These are phyloP conservation scores for Melanotus villosus DNA, from an alignment of 2,888 invertebrate genomes.

Conservation along the genomic window DNA sequence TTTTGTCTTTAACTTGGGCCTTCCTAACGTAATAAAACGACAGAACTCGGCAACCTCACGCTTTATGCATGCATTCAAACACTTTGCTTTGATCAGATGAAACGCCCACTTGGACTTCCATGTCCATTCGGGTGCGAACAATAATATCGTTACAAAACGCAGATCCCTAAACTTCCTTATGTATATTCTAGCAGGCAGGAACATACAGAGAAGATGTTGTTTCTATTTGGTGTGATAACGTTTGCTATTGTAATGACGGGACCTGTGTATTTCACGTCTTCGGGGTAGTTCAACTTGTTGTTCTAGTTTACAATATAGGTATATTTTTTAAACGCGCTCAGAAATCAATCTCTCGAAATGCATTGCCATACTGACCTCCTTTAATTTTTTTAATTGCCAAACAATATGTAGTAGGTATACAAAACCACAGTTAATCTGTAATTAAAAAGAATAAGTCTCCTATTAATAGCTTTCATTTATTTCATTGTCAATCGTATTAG, in stretches of 20 bases:
- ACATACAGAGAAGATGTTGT: conserved; percentile 25
- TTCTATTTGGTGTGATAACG: conserved; percentile 32
- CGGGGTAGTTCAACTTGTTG: conserved; percentile 10
- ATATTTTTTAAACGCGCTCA: too few species aligned
- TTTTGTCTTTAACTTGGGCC: background rate
- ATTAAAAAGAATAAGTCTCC: too few species aligned
- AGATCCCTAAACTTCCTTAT: conserved; percentile 30
- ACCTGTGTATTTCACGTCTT: conserved; percentile 2
- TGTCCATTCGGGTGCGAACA: conserved; percentile 55
- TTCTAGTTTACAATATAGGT: conserved; percentile 1
- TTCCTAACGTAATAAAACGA: conserved; percentile 8
- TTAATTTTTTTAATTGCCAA: too few species aligned
- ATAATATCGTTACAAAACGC: conserved; percentile 47
- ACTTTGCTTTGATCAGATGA: conserved; percentile 55
- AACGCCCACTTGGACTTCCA: conserved; percentile 50
- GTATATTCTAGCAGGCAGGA: conserved; percentile 33
- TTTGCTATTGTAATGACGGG: conserved; percentile 30
- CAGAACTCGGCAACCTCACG: conserved; percentile 9
- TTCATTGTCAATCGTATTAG: too few species aligned
- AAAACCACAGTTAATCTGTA: too few species aligned
- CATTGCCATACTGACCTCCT: too few species aligned
- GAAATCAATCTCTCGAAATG: too few species aligned
- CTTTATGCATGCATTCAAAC: conserved; percentile 39
- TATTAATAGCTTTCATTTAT: too few species aligned
- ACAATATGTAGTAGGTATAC: too few species aligned